phyloP scores from a whole-genome alignment of 1,140 invertebrate species.

The Hestina assimilis region DNA sequence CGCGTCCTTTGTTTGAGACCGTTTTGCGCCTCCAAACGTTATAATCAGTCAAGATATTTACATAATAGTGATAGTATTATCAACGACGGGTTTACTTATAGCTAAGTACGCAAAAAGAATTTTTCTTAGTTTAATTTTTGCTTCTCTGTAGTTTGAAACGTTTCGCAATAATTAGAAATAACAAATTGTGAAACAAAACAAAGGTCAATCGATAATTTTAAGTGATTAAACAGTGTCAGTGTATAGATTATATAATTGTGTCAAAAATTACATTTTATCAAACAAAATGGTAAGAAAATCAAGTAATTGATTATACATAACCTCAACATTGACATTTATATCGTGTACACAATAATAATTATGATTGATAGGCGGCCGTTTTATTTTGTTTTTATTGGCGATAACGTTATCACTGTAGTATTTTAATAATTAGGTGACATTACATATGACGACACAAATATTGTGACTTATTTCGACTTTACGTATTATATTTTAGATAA shows the following conservation, averaged over 20 bases:
- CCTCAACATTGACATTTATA: slow-evolving; percentile 3
- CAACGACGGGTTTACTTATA: neutral
- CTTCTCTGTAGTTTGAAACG: neutral
- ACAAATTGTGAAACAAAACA: neutral
- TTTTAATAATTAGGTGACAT: neutral
- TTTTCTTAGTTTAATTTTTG: neutral
- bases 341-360: neutral
- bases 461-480: neutral
- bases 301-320: neutral
- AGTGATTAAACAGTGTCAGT: too few relatives aligned
- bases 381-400: neutral
- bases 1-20: neutral
- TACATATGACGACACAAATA: neutral
- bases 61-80: neutral
- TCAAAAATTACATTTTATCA: neutral
- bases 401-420: slow-evolving; percentile 1
- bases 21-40: neutral
- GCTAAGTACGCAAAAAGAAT: neutral
- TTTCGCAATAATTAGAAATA: neutral
- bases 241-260: neutral
- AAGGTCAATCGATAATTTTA: too few relatives aligned
- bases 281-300: neutral
- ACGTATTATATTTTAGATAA: neutral
- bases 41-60: neutral
- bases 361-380: neutral